phyloP scores from a whole-genome alignment of 2,888 invertebrate genomes.

The Lamellibrachia columna region DNA sequence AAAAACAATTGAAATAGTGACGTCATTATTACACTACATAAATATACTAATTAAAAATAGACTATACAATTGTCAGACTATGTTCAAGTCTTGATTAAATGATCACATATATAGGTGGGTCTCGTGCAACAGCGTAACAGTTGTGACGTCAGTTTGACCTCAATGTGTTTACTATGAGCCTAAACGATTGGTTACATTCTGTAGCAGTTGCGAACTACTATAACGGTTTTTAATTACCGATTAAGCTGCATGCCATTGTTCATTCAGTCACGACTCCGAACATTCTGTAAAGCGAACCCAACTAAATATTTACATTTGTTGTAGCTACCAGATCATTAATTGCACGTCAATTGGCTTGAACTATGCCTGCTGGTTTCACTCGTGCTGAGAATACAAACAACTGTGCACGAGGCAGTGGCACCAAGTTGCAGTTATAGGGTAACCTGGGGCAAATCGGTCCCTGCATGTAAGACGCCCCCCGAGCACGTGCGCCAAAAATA shows the following conservation, averaged over 20 bases:
- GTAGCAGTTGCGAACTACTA: too few relatives aligned
- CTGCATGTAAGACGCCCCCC: too few relatives aligned
- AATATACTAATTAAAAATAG: too few relatives aligned
- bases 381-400: background rate
- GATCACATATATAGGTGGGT: background rate
- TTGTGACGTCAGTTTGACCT: background rate
- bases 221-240: too few relatives aligned
- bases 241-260: background rate
- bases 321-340: background rate
- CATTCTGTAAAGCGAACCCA: background rate
- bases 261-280: background rate
- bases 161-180: background rate
- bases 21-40: too few relatives aligned
- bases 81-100: background rate
- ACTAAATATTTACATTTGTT: background rate
- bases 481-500: too few relatives aligned
- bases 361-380: background rate
- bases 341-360: background rate
- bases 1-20: too few relatives aligned
- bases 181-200: too few relatives aligned
- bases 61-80: too few relatives aligned
- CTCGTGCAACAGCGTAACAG: background rate
- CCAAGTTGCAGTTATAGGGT: background rate
- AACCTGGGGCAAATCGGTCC: too few relatives aligned
- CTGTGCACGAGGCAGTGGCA: background rate